Percentiles rank a stretch among this genome's conserved stretches.
Evolutionary conservation across 2,113 vertebrate genomes (phyloP).

Genomic region (Daubentonia madagascariensis): DNA sequence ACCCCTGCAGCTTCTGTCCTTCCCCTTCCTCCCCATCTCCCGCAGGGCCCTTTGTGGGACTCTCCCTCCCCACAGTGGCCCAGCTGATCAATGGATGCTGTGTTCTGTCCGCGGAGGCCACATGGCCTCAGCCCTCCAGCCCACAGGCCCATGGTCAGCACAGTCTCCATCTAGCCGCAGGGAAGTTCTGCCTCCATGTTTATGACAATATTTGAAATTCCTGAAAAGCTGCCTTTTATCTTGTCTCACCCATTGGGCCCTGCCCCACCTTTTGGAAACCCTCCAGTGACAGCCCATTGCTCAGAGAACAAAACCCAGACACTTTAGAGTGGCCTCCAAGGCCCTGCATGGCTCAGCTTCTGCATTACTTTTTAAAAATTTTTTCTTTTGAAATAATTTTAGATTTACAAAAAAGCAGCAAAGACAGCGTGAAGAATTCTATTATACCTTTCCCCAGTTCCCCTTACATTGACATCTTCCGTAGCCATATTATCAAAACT

Average conservation of each 20-base stretch:
- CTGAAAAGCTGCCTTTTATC: not conserved
- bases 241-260: not conserved
- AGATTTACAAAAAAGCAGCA: not conserved
- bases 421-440: not conserved
- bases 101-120: slow-evolving; percentile 22
- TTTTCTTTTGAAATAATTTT: not conserved
- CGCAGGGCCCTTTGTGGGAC: not conserved
- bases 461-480: not conserved
- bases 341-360: not conserved
- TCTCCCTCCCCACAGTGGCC: not conserved
- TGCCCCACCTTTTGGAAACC: not conserved
- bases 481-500: not conserved
- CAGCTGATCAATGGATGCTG: slow-evolving; percentile 35
- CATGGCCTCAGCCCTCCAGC: not conserved
- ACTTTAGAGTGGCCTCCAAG: not conserved
- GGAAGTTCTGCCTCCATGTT: not conserved
- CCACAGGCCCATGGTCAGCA: not conserved
- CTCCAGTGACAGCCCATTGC: not conserved
- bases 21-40: not conserved
- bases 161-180: not conserved
- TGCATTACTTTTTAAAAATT: not conserved
- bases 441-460: not conserved
- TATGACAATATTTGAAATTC: not conserved
- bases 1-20: not conserved
- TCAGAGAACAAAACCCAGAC: not conserved